Base-by-base conservation (phyloP, 2,113 vertebrate genomes). In the Cisticola juncidis region DNA sequence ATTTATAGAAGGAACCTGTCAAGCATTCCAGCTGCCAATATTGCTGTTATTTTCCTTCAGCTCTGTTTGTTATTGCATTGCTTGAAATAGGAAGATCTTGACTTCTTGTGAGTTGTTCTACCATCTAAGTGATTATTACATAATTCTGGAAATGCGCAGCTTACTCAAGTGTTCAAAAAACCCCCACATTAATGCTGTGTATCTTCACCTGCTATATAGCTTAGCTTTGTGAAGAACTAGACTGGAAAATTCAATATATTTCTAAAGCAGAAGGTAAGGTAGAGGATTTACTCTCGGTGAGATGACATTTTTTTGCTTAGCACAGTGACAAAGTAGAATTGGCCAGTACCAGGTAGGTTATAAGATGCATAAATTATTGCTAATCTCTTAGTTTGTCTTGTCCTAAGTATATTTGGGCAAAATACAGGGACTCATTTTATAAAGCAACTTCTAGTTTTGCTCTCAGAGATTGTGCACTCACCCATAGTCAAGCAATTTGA, bases 41-140 rank as follows among this genome's bases (percentile, higher is more conserved):
- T 86, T 86, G 74, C 71, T 81, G 40, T 84, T 92, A 66, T 54
- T 91, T 91, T 61, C 72, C 44, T 94, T 95, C 79, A 91, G 61
- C 61, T 84, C 23, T 71, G 25, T 82, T 81, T 88, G n/a, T 72
- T 92, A 66, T 11, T 86, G 66, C 38, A 45, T 95, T 78, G 64
- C 68, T 94, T 86, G 62, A 73, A 93, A 89, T 51, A 88, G 70
- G 83, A 87, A 83, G 48, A 71, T 58, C 36, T 47, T 80, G 77
- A 81, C 38, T 94, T 90, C 60, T 51, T 73, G 47, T 50, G 66
- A 26, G 35, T 78, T 81, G 35, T 93, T 91, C 62, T 57, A 74
- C 64, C 50, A 48, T 68, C 76, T 74, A 40, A 78, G 62, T 57
- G 81, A 62, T 69, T 92, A 22, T 78, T 89, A 26, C 26, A 87